Base-by-base conservation (phyloP, 2,888 invertebrate genomes). In the Polydrusus tereticollis region DNA sequence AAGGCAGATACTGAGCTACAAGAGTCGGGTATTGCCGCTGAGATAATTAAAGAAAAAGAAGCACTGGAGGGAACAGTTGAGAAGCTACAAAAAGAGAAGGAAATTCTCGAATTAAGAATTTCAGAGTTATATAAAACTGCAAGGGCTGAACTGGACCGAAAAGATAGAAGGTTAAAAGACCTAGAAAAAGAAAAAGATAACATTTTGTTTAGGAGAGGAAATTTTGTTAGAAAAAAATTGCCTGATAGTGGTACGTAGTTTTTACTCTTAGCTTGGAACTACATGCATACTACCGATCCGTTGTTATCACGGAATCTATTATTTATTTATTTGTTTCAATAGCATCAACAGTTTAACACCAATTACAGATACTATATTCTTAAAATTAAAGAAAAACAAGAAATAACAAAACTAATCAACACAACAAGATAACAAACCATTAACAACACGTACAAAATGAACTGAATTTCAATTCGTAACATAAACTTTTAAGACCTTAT, bases 111-210 rank as follows among this genome's bases (percentile, higher is more conserved):
- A 14, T 76, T 68, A 26, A 88, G 88, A 75, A 83, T 87, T 47
- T 87, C 87, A 0, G 86, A 86, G 26, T 76, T 88, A 26, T 83
- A 83, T 59, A 85, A 86, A 77, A 88, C 88, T 18, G 88, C 88
- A 0, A 86, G 84, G 77, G 78, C 80, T 7, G 88, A 88, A 81
- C 82, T 88, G 43, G 79, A 82, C 20, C 80, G 88, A n/a, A 88
- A 88, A 77, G 86, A 88, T 74, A 80, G 77, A 41, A 82, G 81
- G 63, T 87, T 88, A 62, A 77, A 79, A 0, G 85, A 88, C 8
- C 80, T 88, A n/a, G 82, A 85, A 70, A 78, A 74, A 23, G 74
- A 86, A 74, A 70, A 29, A 26, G 58, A 74, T 41, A 66, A 66
- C 20, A 16, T 73, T 43, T 1, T 73, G 38, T 65, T 69, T 18